A percentile compares a stretch with the other conserved stretches of the same genome.
Evolutionary conservation across 2,797 vertebrate genomes (phyloP).

Genomic region (Erpetoichthys calabaricus): DNA sequence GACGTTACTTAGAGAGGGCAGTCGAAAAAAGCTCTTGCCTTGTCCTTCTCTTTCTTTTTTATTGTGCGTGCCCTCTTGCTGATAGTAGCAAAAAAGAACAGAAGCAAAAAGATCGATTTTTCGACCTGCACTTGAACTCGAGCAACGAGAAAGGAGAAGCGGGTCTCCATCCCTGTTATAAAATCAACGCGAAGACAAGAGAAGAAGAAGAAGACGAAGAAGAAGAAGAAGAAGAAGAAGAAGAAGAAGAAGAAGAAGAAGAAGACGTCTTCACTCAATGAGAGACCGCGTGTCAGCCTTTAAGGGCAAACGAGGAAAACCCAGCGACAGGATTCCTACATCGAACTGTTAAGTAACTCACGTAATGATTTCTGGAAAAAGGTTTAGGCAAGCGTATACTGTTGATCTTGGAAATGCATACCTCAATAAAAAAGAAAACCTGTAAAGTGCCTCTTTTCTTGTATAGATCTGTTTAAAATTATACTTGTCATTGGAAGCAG

Average conservation of each 20-base stretch:
- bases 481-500: slow-evolving; percentile 96
- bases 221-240: slow-evolving; percentile 38
- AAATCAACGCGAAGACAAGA: slow-evolving; percentile 65
- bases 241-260: too few relatives aligned
- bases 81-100: slow-evolving; percentile 84
- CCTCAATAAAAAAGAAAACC: slow-evolving; percentile 40
- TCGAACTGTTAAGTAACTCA: too few relatives aligned
- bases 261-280: too few relatives aligned
- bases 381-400: slow-evolving; percentile 57
- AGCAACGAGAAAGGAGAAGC: slow-evolving; percentile 57
- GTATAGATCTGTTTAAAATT: slow-evolving; percentile 98
- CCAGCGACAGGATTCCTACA: too few relatives aligned
- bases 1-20: too few relatives aligned
- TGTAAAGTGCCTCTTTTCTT: slow-evolving; percentile 51
- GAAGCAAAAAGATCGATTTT: slow-evolving; percentile 91
- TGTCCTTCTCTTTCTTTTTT: slow-evolving; percentile 62
- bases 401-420: slow-evolving; percentile 59
- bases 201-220: slow-evolving; percentile 46
- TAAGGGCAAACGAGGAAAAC: slow-evolving; percentile 28
- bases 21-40: slow-evolving; percentile 10
- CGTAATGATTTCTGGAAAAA: slow-evolving; percentile 38
- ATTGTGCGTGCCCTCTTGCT: slow-evolving; percentile 42
- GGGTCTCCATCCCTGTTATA: slow-evolving; percentile 68
- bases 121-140: slow-evolving; percentile 90
- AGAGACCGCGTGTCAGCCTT: slow-evolving; percentile 33